These are phyloP conservation scores for Drosophila nigrodunni DNA, from an alignment of 1,140 invertebrate genomes.

Conservation along the genomic window DNA sequence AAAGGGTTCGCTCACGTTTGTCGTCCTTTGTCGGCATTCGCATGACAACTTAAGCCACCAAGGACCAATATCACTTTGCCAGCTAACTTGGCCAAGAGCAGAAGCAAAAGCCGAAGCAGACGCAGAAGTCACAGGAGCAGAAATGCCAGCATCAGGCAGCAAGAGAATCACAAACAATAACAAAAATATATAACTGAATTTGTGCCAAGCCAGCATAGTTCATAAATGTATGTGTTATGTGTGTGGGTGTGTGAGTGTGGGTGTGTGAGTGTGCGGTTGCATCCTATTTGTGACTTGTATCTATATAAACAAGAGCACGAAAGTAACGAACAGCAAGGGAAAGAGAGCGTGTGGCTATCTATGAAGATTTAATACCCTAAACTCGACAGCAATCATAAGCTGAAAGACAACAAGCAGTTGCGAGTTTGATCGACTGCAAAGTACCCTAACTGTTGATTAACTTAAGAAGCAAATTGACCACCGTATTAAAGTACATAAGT, in stretches of 20 bases:
- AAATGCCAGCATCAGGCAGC: slow-evolving; percentile 7
- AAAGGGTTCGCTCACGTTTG: slow-evolving; percentile 59
- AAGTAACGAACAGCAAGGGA: neutral
- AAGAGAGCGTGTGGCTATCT: neutral
- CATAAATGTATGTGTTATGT: slow-evolving; percentile 38
- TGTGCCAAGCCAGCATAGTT: slow-evolving; percentile 45
- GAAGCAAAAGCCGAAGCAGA: neutral
- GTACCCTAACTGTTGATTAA: neutral
- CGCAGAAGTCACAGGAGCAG: slow-evolving; percentile 23
- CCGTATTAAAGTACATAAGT: too few species aligned
- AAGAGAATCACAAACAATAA: slow-evolving; percentile 45
- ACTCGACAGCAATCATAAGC: slow-evolving; percentile 10
- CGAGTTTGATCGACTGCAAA: neutral
- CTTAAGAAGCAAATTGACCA: too few species aligned
- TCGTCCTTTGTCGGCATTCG: slow-evolving; percentile 40
- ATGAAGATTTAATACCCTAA: slow-evolving; percentile 11
- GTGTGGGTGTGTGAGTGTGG: slow-evolving; percentile 12
- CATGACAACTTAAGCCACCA: slow-evolving; percentile 76
- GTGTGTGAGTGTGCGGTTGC: slow-evolving; percentile 37
- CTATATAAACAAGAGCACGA: neutral
- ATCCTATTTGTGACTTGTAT: slow-evolving; percentile 47
- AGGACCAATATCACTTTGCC: slow-evolving; percentile 80
- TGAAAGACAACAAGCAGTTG: neutral
- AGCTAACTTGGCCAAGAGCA: slow-evolving; percentile 10
- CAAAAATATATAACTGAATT: slow-evolving; percentile 70